Percentiles rank a stretch among this genome's conserved stretches.
These are phyloP conservation scores for Alexandromys fortis DNA, from an alignment of 2,113 vertebrate species.

Conservation along the genomic window DNA sequence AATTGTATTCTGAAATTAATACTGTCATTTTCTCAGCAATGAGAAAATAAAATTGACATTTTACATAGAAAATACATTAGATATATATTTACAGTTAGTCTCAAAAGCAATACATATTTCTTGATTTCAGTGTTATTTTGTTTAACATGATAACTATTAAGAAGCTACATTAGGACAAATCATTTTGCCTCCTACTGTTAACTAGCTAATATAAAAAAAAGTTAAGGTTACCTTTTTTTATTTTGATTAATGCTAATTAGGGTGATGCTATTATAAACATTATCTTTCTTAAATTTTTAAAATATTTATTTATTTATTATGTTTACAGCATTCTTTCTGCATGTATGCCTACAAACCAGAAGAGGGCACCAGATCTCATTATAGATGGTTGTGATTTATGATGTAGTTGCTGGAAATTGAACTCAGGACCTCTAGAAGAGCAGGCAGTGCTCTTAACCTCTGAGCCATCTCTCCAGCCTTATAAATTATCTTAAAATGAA, in stretches of 20 bases:
- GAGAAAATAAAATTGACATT: not conserved
- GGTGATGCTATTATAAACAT: not conserved
- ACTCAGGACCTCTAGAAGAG: not conserved
- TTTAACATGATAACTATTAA: slow-evolving; percentile 6
- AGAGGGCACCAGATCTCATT: not conserved
- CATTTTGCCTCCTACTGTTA: not conserved
- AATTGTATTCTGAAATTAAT: slow-evolving; percentile 37
- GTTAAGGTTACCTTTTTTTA: not conserved
- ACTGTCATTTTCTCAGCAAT: not conserved
- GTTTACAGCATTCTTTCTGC: not conserved
- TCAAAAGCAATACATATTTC: not conserved
- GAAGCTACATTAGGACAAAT: not conserved
- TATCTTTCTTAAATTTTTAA: not conserved
- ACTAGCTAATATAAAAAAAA: not conserved
- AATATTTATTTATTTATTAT: not conserved
- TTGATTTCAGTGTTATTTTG: not conserved
- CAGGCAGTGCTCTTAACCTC: not conserved
- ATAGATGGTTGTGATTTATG: not conserved
- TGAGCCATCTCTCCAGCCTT: not conserved
- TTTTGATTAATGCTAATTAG: not conserved
- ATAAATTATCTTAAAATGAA: not conserved
- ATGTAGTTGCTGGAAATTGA: not conserved
- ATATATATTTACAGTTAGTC: not conserved
- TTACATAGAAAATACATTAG: not conserved
- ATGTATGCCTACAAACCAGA: not conserved